These are phyloP conservation scores for Eufriesea mexicana DNA, from an alignment of 1,140 invertebrate species.

Conservation along the genomic window DNA sequence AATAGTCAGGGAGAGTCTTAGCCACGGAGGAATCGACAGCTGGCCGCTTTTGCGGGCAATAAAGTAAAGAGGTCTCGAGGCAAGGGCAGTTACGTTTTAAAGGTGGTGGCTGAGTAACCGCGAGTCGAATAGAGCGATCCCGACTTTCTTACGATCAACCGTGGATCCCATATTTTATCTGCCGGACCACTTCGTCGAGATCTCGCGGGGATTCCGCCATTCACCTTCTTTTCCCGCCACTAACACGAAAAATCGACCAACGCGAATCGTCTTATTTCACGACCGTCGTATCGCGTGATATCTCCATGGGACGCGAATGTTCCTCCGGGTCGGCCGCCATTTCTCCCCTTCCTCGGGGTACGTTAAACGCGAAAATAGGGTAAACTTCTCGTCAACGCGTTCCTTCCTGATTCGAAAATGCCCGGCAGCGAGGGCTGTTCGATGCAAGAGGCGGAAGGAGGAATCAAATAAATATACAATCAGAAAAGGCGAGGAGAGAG, in stretches of 20 bases:
- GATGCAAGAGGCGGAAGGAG: neutral
- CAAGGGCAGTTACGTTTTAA: slow-evolving; percentile 32
- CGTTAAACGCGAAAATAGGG: slow-evolving; percentile 13
- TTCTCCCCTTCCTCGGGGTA: no score
- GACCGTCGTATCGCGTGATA: neutral
- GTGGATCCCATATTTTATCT: neutral
- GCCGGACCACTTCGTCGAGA: neutral
- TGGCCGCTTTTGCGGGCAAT: slow-evolving; percentile 47
- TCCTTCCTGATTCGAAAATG: neutral
- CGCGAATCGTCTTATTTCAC: neutral
- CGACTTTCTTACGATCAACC: neutral
- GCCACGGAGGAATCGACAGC: slow-evolving; percentile 53
- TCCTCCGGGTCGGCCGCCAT: no score
- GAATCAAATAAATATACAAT: slow-evolving; percentile 68
- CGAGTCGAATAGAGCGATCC: neutral
- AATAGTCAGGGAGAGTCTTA: slow-evolving; percentile 35
- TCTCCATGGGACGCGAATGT: no score
- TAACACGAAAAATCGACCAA: no score
- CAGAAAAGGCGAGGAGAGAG: slow-evolving; percentile 1
- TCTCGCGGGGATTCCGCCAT: neutral
- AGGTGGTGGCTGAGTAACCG: slow-evolving; percentile 16
- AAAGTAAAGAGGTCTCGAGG: slow-evolving; percentile 56
- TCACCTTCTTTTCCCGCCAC: neutral
- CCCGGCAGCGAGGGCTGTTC: neutral
- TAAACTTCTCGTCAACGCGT: neutral